These are phyloP conservation scores for Camptogramma bilineatum DNA, from an alignment of 2,888 invertebrate species.

Conservation along the genomic window DNA sequence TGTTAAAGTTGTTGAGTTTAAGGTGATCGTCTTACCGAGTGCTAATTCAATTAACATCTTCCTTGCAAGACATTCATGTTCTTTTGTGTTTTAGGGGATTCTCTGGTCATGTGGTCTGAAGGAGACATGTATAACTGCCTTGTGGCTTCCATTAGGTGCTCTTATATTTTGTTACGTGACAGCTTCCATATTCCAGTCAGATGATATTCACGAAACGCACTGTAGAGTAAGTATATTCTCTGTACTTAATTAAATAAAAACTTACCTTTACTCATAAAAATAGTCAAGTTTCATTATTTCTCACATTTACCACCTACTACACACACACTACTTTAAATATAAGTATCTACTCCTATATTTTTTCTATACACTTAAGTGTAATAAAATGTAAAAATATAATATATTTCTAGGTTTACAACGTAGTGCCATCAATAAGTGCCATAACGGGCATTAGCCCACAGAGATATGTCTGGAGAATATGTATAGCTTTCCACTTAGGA, in stretches of 20 bases:
- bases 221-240: constrained; percentile 91
- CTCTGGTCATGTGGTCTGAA: constrained; percentile 91
- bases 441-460: constrained; percentile 97
- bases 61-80: neutral
- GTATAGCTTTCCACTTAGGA: constrained; percentile 95
- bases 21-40: constrained; percentile 55
- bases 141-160: constrained; percentile 93
- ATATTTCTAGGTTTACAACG: constrained; percentile 92
- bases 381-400: neutral
- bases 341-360: no score
- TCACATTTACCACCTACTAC: neutral
- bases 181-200: constrained; percentile 95
- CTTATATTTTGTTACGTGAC: constrained; percentile 95
- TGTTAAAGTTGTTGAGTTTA: constrained; percentile 72
- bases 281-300: neutral
- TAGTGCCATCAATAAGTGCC: constrained; percentile 97
- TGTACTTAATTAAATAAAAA: constrained; percentile 11
- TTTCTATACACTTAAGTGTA: no score
- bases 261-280: neutral
- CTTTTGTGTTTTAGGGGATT: constrained; percentile 73
- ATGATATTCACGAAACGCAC: constrained; percentile 97
- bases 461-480: constrained; percentile 96
- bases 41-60: constrained; percentile 29
- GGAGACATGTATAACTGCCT: constrained; percentile 92
- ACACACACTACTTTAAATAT: no score